A percentile compares a stretch with the other conserved stretches of the same genome.
Evolutionary conservation across 2,113 vertebrate species (phyloP).

Genomic region (Podarcis raffonei): DNA sequence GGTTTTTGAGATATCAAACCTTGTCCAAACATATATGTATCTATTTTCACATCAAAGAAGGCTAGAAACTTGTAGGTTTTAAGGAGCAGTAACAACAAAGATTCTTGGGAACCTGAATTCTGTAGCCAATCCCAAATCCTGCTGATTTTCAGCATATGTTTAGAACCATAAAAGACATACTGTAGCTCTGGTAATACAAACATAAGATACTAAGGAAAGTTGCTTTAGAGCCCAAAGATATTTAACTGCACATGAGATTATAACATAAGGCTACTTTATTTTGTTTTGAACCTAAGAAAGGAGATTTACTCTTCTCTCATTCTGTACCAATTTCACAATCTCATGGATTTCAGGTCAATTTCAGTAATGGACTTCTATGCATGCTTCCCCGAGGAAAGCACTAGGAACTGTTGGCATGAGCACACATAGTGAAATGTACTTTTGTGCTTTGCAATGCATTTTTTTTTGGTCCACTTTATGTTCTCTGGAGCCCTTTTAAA

Average conservation of each 20-base stretch:
- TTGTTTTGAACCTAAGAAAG: neutral
- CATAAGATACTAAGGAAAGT: neutral
- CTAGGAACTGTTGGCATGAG: neutral
- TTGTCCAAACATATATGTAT: neutral
- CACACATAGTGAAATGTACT: neutral
- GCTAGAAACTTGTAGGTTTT: neutral
- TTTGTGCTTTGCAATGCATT: neutral
- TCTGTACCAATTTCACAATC: neutral
- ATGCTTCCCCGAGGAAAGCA: neutral
- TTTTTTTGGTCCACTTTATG: neutral
- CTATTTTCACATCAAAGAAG: neutral
- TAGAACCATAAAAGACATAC: neutral
- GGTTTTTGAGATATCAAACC: neutral
- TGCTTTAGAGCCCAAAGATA: neutral
- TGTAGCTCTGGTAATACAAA: neutral
- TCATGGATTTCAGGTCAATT: neutral
- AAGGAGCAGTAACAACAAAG: neutral
- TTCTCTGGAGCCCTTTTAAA: conserved; percentile 27
- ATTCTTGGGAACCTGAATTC: neutral
- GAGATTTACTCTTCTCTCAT: neutral
- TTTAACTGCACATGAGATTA: neutral
- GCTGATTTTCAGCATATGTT: neutral
- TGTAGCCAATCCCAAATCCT: neutral
- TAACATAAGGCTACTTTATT: neutral
- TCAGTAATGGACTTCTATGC: neutral